Evolutionary conservation across 2,797 vertebrate genomes (phyloP), one percentile per base, ranked within the genome.

Genomic region (Crocodylus rhombifer): DNA sequence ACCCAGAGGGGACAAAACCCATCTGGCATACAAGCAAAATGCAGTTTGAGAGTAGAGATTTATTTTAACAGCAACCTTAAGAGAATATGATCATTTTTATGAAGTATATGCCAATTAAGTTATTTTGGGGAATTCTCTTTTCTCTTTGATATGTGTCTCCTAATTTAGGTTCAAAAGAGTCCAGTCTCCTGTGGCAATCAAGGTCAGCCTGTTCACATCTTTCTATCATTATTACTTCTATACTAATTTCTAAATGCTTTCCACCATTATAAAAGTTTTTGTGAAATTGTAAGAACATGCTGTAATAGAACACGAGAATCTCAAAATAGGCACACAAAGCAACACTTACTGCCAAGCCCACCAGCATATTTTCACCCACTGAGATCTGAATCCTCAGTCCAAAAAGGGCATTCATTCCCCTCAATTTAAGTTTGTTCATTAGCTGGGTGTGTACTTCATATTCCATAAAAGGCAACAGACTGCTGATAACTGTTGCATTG

Each of bases 391-490:
- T 99, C 87, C 98, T 98, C 14, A 99, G 97, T 30, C 99, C 99
- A 87, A 99, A 99, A 80, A 99, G 97, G 5, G 99, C 99, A 4
- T 99, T 99, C 99, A 99, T 99, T 94, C 98, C 99, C 57, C 98
- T 98, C 85, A 99, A 98, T 93, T 99, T 99, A 74, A 99, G 98
- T 77, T 99, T 99, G 97, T 99, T 99, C 99, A 99, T 99, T 92
- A 99, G 98, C 85, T 99, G 99, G 1, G 99, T 99, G 97, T 99
- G 99, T 11, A 99, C 98, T 97, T 99, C 99, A 23, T 99, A 99
- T 90, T 99, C 99, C 98, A 99, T 99, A 95, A 99, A 99, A 4
- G 99, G 99, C 94, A 99, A 93, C 89, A 99, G 98, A 97, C 99
- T 99, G 94, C 99, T 99, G 97, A 99, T 99, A 51, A 98, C 98